phyloP scores from a whole-genome alignment of 2,888 invertebrate species.

The Volucella inanis region DNA sequence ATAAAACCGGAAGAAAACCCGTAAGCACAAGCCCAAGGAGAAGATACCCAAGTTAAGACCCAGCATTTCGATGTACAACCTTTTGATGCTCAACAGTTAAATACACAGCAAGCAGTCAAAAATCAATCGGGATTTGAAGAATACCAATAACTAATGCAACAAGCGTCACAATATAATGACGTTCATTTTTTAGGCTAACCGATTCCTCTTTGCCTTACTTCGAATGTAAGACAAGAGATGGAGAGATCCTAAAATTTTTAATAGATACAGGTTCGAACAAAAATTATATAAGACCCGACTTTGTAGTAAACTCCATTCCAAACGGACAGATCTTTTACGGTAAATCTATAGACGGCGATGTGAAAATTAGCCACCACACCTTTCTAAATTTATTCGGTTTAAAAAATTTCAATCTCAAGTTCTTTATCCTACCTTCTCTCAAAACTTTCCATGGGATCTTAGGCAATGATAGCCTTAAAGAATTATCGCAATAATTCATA shows the following conservation, averaged over 20 bases:
- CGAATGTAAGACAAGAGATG: conserved; percentile 1
- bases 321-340: conserved; percentile 6
- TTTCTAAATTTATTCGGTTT: conserved; percentile 25
- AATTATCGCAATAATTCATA: too few species aligned
- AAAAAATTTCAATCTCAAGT: conserved; percentile 19
- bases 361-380: conserved; percentile 18
- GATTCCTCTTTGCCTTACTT: conserved; percentile 22
- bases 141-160: too few species aligned
- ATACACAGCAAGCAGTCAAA: too few species aligned
- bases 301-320: conserved; percentile 12
- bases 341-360: conserved; percentile 30
- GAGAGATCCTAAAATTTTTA: conserved; percentile 30
- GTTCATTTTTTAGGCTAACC: conserved; percentile 7
- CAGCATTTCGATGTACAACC: too few species aligned
- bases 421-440: conserved; percentile 6
- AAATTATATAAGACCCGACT: conserved; percentile 21
- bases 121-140: too few species aligned
- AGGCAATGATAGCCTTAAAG: too few species aligned
- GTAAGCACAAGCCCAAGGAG: too few species aligned
- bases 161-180: too few species aligned
- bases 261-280: conserved; percentile 27
- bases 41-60: too few species aligned
- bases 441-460: background rate
- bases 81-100: too few species aligned
- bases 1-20: too few species aligned